Evolutionary conservation across 2,797 vertebrate species (phyloP), one percentile per base, ranked within the genome.

Genomic region (Neosalanx taihuensis): DNA sequence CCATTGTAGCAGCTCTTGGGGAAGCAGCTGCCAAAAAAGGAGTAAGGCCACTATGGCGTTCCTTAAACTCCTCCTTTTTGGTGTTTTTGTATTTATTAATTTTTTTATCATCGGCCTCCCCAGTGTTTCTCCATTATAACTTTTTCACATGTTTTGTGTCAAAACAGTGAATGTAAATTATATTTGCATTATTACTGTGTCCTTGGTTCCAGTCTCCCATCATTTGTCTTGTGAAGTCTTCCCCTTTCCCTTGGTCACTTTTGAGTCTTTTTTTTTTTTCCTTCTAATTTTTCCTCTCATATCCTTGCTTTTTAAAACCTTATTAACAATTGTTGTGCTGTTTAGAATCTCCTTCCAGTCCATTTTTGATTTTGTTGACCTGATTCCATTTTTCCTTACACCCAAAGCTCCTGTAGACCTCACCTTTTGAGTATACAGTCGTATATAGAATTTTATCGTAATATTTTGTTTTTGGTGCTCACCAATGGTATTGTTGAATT

Each of bases 1-100:
- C 96, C 92, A 96, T 96, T 94, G 94, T 98, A 88, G 96, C 96
- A 88, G 96, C 96, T 90, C 90, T 98, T 87, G 96, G 96, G 91
- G 96, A 98, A 83, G 89, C 93, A 85, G 79, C 92, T 76, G 90
- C 94, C 93, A 97, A 96, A 92, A 99, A 97, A 95, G 92, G 93
- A 93, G 96, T 96, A 96, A 98, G 96, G 94, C 81, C 89, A 69
- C 89, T 77, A 78, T 88, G 89, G 86, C 85, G 77, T 83, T 77
- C 72, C 67, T 0, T 86, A 74, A 69, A 76, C 71, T 76, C 73
- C 82, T 77, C 77, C 53, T 33, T 81, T 83, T 81, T 70, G 57
- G 59, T 72, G 31, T 64, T 67, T 83, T 82, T 85, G 80, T 87
- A 70, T 65, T 81, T 87, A 70, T 65, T 82, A 37, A 76, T 75